Evolutionary conservation across 2,113 vertebrate species (phyloP), one percentile per base, ranked within the genome.

Genomic region (Micronycteris hirsuta): DNA sequence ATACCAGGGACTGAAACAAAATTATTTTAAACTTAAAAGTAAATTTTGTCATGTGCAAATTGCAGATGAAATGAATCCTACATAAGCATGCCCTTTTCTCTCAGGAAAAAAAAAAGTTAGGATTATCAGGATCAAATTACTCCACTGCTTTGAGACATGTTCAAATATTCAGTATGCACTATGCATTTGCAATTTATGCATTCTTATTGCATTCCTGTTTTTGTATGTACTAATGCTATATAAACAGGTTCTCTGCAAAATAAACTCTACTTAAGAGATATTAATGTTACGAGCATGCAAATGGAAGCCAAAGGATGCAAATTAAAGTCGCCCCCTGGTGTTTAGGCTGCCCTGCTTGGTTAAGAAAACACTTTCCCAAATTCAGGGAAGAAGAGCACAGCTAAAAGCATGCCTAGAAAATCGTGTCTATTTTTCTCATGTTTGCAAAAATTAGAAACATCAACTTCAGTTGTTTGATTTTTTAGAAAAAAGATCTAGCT

Each of bases 11-110:
- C 96, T 97, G 96, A 98, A 98, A 98, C 96, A 98, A 97, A 97
- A 97, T 92, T 0, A 82, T 98, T 98, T 98, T 98, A 97, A 98
- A 96, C 94, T 95, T 98, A 97, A 97, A 97, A 97, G 97, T 98
- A 98, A 98, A 97, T 96, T 96, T 96, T 97, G 96, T 94, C 89
- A 82, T 93, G 88, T 96, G 96, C 91, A 97, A 98, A 96, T 97
- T 95, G 96, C 96, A 96, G 89, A 97, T 97, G 96, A 97, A 77
- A 97, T 97, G 97, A 96, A 97, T 96, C 92, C 81, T 89, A 96
- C 83, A 67, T 96, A 97, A 98, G 93, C 95, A 85, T 84, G 97
- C 65, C 90, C 82, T 95, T 96, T 98, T 93, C 96, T 98, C 86
- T 96, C 86, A 70, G 67, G 95, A 93, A 86, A 92, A 89, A 95